Base-by-base conservation (phyloP, 2,113 vertebrate genomes). In the Pseudorhombus dupliciocellatus region DNA sequence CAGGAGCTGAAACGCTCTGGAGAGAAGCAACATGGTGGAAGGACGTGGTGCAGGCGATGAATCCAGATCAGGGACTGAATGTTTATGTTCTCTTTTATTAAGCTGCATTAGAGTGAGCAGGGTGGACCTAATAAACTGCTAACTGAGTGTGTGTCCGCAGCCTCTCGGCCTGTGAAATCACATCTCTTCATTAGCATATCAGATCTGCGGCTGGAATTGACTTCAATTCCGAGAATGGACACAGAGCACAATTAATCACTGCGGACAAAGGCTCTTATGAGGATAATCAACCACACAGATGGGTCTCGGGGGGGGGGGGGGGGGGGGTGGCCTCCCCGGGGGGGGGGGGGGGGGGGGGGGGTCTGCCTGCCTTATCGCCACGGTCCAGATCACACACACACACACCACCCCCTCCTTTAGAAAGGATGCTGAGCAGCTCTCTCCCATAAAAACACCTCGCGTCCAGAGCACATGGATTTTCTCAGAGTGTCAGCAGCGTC, bases 391-490 rank as follows among this genome's bases (percentile, higher is more conserved):
- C 63, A 57, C 46, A 50, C 46, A 50, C 46, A 6, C 62, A 21
- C 31, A 21, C 56, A 22, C 53, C 34, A 22, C 52, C 24, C 25
- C 5, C 10, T 4, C 28, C 10, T 31, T 55, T 71, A 40, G 66
- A 51, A 34, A 11, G 48, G 12, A 3, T 54, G 12, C 18, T 3
- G 30, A 42, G 34, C n/a, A 53, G 31, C 48, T 16, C 66, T 75
- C 71, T 40, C 28, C 72, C 62, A 55, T 21, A 69, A 68, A 54
- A 11, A 22, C n/a, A 40, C 26, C 56, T 66, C 21, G 1, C 51
- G 55, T 62, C 67, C 63, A 66, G 74, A 66, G 75, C 11, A 22
- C 63, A 72, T 83, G 70, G 87, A 79, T 84, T 81, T 75, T 30
- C 70, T 74, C 16, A 24, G 52, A 48, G 14, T 22, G 5, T 55